A percentile compares a stretch with the other conserved stretches of the same genome.
These are phyloP conservation scores for Ictidomys tridecemlineatus DNA, from an alignment of 2,113 vertebrate species.

Conservation along the genomic window DNA sequence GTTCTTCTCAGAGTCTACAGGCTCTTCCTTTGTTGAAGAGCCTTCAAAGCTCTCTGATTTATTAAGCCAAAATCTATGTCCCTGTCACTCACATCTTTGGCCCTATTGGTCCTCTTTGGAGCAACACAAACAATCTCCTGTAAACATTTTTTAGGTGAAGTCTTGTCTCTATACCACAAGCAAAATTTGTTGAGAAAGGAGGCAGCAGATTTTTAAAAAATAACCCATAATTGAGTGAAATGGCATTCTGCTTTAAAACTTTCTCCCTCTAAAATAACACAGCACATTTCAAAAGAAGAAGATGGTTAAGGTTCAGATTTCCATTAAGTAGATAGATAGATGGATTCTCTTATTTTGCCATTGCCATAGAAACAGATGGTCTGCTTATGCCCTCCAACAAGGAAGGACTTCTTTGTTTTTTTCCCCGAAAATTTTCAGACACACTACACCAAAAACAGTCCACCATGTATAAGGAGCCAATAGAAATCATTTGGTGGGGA, in stretches of 20 bases:
- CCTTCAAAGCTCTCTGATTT: background rate
- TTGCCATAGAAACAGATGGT: background rate
- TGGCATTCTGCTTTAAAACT: background rate
- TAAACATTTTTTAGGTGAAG: background rate
- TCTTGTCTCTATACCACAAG: background rate
- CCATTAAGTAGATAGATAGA: background rate
- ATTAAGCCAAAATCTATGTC: background rate
- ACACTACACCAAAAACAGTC: background rate
- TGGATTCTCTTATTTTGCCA: background rate
- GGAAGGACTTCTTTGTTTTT: background rate
- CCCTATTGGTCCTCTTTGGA: background rate
- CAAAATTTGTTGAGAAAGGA: conserved; percentile 13
- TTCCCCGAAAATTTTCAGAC: background rate
- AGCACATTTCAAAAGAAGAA: background rate
- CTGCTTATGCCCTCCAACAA: background rate
- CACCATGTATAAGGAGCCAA: background rate
- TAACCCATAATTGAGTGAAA: background rate
- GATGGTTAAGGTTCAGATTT: background rate
- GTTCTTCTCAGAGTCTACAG: background rate
- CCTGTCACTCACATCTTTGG: background rate
- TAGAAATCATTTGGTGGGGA: background rate
- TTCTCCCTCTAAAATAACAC: background rate
- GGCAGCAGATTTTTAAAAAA: background rate
- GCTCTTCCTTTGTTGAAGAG: background rate
- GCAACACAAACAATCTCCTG: background rate